These are phyloP conservation scores for Porites evermanni DNA, from an alignment of 92 coral and sea anemone species.

Conservation along the genomic window DNA sequence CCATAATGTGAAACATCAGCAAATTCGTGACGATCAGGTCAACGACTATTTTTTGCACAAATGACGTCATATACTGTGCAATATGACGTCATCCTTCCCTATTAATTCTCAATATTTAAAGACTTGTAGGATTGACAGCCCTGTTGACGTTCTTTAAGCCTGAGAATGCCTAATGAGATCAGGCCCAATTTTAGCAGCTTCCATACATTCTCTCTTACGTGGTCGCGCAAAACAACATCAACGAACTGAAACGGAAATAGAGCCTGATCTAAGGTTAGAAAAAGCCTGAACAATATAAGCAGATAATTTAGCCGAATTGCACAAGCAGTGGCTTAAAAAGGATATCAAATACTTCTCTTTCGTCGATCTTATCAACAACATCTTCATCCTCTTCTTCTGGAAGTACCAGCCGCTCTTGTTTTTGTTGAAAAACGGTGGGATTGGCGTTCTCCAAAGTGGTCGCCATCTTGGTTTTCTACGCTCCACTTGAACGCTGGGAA, in stretches of 20 bases:
- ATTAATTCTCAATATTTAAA: no score
- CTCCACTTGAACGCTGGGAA: slow-evolving; percentile 28
- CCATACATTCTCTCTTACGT: no score
- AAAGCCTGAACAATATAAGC: background rate
- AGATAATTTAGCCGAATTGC: background rate
- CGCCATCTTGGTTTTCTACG: slow-evolving; percentile 78
- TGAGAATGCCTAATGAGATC: no score
- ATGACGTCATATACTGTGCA: no score
- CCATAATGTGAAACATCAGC: no score
- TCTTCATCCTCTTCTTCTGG: slow-evolving; percentile 88
- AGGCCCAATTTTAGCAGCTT: no score
- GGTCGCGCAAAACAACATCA: no score
- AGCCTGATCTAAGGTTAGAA: background rate
- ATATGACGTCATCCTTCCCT: no score
- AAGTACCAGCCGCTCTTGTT: slow-evolving; percentile 74
- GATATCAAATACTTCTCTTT: slow-evolving; percentile 98
- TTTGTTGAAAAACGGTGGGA: slow-evolving; percentile 80
- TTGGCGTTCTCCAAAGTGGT: slow-evolving; percentile 85
- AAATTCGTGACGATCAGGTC: no score
- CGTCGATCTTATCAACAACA: slow-evolving; percentile 88
- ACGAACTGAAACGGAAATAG: background rate
- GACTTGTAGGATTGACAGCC: no score
- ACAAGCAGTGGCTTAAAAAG: slow-evolving; percentile 49
- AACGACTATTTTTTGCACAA: no score
- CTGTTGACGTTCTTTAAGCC: no score